Base-by-base conservation (phyloP, 2,797 vertebrate species). In the Alosa sapidissima region DNA sequence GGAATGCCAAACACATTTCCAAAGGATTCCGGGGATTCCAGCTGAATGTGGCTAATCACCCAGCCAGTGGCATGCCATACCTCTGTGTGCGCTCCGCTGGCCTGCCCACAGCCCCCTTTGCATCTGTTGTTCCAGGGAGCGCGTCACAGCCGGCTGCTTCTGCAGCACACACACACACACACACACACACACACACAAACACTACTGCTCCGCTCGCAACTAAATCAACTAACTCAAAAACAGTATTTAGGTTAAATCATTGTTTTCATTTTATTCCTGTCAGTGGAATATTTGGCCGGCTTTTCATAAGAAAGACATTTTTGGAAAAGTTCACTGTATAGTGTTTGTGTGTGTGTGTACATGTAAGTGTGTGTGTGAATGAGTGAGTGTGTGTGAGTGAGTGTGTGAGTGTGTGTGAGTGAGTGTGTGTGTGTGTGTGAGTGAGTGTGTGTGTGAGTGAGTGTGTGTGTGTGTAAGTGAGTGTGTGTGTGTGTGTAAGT, bases 111-210 rank as follows among this genome's bases (percentile, higher is more conserved):
- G 49, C 21, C 24, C 28, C 86, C 81, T 89, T 89, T 91, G 92
- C 92, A 91, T 93, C 91, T 91, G 92, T 93, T 92, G 93, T 91
- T 52, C 65, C 83, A 19, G 68, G 21, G 82, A 47, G 13, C 45
- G 33, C 72, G 36, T 78, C 72, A 36, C 72, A 47, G 36, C 36
- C 72, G 24, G 21, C 41, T 36, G 49, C 68, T 33, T 54, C 60
- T 24, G 9, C 81, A 65, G 9, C 65, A 55, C 36, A 45, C 33
- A 52, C 28, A 62, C 41, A n/a, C 75, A 68, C 13, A 13, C 5
- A 2, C 6, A 16, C 72, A 47, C 72, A 19, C 33, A 47, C 28
- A 62, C 41, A n/a, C 78, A 81, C 14, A 41, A 8, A 13, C 6
- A 36, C 41, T 5, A 28, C 68, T 45, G 68, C 36, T 41, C 33